phyloP scores from a whole-genome alignment of 1,140 invertebrate genomes.

The Solen grandis region DNA sequence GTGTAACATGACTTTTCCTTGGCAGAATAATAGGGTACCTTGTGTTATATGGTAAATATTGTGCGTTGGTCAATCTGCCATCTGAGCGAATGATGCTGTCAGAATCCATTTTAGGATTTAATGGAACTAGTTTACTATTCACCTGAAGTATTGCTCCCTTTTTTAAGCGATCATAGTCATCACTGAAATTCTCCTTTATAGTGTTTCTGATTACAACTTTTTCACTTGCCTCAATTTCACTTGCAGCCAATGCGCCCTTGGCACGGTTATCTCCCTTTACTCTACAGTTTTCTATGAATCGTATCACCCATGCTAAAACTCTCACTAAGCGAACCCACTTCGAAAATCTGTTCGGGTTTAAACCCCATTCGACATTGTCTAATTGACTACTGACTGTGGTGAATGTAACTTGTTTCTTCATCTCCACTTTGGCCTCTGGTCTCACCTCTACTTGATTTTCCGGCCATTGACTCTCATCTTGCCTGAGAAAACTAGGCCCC shows the following conservation, averaged over 20 bases:
- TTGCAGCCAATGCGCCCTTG: too few species aligned
- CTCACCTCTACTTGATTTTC: too few species aligned
- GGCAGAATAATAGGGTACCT: constrained; percentile 8
- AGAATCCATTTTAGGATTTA: constrained; percentile 2
- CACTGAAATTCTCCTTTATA: not conserved
- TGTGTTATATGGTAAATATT: not conserved
- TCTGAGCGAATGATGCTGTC: constrained; percentile 9
- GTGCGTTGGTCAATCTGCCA: constrained; percentile 23
- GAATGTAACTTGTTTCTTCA: too few species aligned
- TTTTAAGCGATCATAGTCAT: not conserved
- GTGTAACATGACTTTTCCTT: not conserved
- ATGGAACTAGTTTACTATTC: constrained; percentile 4
- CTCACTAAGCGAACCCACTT: too few species aligned
- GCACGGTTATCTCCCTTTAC: not conserved
- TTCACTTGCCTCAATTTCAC: constrained; percentile 1
- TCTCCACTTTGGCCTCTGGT: too few species aligned
- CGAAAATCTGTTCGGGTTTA: too few species aligned
- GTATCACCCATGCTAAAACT: too few species aligned
- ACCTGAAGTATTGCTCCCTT: not conserved
- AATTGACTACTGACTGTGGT: too few species aligned
- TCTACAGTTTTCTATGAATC: constrained; percentile 31
- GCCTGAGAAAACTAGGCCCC: too few species aligned
- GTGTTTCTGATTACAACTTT: not conserved
- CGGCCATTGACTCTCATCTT: too few species aligned
- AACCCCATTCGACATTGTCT: too few species aligned